Conservation (phyloP, 2,113 vertebrate species). For the Podilymbus podiceps region DNA sequence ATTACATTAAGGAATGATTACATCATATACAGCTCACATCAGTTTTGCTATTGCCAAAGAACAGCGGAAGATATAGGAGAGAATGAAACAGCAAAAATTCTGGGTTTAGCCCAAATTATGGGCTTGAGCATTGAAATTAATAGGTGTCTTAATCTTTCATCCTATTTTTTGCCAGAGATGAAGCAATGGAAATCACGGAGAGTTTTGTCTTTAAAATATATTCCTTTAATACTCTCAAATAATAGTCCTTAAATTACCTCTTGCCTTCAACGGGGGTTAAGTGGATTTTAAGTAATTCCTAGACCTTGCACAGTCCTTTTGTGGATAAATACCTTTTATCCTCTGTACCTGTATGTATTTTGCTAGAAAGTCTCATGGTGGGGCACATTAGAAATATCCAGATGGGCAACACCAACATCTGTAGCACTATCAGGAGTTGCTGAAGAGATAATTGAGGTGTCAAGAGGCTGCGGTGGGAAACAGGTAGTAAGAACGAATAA, state of each 20-base stretch:
- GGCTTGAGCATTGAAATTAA: neutral
- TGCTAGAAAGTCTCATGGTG: neutral
- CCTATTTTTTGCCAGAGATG: neutral
- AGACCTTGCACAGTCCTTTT: neutral
- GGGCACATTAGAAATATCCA: neutral
- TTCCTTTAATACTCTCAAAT: conserved; percentile 9
- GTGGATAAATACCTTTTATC: conserved; percentile 31
- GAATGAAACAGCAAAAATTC: neutral
- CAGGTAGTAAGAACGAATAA: neutral
- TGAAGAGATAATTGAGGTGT: neutral
- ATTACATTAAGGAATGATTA: neutral
- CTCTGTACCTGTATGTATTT: neutral
- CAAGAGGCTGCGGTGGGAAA: neutral
- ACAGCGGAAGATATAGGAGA: neutral
- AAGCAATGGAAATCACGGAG: neutral
- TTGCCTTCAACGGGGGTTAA: conserved; percentile 18
- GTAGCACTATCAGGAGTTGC: neutral
- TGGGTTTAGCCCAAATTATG: neutral
- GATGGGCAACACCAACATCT: neutral
- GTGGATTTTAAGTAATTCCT: conserved; percentile 42
- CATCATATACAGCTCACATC: neutral
- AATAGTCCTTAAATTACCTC: conserved; percentile 34
- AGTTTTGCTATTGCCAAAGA: neutral
- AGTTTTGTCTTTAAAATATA: conserved; percentile 10
- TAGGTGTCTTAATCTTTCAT: neutral